These are phyloP conservation scores for Cepaea hortensis DNA, from an alignment of 2,888 invertebrate genomes.

Conservation along the genomic window DNA sequence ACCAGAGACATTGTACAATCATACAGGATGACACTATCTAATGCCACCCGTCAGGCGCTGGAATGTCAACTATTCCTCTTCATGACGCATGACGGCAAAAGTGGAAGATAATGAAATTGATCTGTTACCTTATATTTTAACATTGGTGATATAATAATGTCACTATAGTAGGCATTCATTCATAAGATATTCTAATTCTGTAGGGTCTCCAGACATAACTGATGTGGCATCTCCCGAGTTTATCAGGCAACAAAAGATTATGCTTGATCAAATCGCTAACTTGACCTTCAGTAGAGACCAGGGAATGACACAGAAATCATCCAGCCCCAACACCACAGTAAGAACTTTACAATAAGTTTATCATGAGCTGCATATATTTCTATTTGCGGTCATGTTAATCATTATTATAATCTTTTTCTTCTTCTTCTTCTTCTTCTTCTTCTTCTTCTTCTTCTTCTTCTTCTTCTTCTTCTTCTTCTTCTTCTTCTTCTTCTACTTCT, in stretches of 20 bases:
- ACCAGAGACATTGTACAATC: too few relatives aligned
- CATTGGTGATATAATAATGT: too few relatives aligned
- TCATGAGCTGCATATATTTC: not conserved
- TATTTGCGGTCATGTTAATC: not conserved
- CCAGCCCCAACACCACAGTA: not conserved
- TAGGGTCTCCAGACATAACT: conserved; percentile 21
- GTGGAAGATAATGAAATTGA: too few relatives aligned
- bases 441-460: too few relatives aligned
- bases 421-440: too few relatives aligned
- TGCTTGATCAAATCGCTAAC: conserved; percentile 20
- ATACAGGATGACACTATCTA: too few relatives aligned
- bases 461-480: too few relatives aligned
- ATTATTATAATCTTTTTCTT: too few relatives aligned
- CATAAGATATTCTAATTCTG: not conserved
- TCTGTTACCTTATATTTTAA: too few relatives aligned
- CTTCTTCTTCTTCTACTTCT: not conserved
- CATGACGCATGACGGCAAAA: too few relatives aligned
- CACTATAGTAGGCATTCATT: not conserved
- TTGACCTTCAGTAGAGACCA: not conserved
- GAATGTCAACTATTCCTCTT: too few relatives aligned
- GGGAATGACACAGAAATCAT: not conserved
- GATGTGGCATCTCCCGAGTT: conserved; percentile 28
- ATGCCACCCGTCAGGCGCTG: too few relatives aligned
- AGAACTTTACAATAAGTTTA: not conserved
- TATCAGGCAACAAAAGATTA: conserved; percentile 25